phyloP scores from a whole-genome alignment of 2,797 vertebrate genomes.

The Esox lucius region DNA sequence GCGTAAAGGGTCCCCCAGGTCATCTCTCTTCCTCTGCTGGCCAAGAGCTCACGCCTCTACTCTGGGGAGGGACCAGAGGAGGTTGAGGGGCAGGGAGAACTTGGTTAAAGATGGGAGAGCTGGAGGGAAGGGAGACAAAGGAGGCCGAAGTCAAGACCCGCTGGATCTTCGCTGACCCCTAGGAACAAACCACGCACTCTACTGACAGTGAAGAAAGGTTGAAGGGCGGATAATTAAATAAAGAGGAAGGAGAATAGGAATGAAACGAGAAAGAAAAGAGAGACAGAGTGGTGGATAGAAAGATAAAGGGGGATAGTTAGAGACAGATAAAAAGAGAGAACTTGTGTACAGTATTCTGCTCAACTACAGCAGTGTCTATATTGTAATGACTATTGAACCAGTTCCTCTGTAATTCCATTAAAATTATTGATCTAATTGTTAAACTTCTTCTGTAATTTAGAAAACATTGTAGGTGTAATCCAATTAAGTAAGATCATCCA shows the following conservation, averaged over 20 bases:
- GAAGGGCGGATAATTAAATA: constrained; percentile 35
- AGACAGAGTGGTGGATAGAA: not conserved
- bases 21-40: constrained; percentile 43
- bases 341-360: constrained; percentile 34
- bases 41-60: constrained; percentile 6
- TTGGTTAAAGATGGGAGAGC: not conserved
- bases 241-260: not conserved
- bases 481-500: too few species aligned
- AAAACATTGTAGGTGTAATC: too few species aligned
- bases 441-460: too few species aligned
- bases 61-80: constrained; percentile 1
- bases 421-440: too few species aligned
- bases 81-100: not conserved
- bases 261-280: constrained; percentile 30
- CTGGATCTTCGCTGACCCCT: not conserved
- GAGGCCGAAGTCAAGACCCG: not conserved
- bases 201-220: not conserved
- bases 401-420: constrained; percentile 17
- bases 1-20: constrained; percentile 70
- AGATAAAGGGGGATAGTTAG: not conserved
- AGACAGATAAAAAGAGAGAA: not conserved
- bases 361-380: constrained; percentile 67
- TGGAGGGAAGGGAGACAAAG: constrained; percentile 1
- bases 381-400: constrained; percentile 80
- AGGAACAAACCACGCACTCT: not conserved